These are phyloP conservation scores for Chelonus formosanus DNA, from an alignment of 2,888 invertebrate genomes.

Conservation along the genomic window DNA sequence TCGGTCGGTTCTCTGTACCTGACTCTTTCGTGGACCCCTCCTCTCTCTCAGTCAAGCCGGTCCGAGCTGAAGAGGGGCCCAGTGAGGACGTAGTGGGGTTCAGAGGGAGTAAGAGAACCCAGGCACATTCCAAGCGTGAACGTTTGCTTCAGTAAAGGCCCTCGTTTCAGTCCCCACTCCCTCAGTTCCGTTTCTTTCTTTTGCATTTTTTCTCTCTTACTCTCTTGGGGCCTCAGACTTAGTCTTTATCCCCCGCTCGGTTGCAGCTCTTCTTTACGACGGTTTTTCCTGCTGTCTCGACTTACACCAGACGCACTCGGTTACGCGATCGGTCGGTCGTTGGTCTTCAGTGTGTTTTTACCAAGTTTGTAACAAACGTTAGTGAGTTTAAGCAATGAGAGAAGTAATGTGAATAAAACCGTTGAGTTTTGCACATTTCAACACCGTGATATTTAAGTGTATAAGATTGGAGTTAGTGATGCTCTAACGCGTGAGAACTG, in stretches of 20 bases:
- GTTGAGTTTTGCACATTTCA: background rate
- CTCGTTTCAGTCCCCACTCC: constrained; percentile 27
- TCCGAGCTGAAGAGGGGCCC: constrained; percentile 12
- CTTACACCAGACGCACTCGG: constrained; percentile 31
- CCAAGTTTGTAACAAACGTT: constrained; percentile 11
- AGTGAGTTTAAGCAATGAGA: constrained; percentile 12
- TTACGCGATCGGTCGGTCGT: constrained; percentile 26
- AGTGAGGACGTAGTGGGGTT: background rate
- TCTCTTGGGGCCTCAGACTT: constrained; percentile 16
- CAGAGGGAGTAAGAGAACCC: constrained; percentile 23
- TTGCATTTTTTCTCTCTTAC: constrained; percentile 14
- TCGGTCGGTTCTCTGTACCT: constrained; percentile 22
- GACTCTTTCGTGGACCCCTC: constrained; percentile 28
- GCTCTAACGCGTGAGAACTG: constrained; percentile 5
- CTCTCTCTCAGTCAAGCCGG: constrained; percentile 7
- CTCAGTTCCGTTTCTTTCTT: constrained; percentile 16
- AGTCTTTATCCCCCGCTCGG: constrained; percentile 22
- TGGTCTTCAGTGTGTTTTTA: constrained; percentile 8
- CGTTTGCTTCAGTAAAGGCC: constrained; percentile 24
- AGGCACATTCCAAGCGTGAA: constrained; percentile 33
- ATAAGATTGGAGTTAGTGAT: no score
- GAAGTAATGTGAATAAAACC: background rate
- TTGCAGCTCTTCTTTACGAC: constrained; percentile 27
- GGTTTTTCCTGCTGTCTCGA: constrained; percentile 34
- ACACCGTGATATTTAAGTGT: constrained; percentile 1